Conservation (phyloP, 1,140 invertebrate genomes). For the Periplaneta americana region DNA sequence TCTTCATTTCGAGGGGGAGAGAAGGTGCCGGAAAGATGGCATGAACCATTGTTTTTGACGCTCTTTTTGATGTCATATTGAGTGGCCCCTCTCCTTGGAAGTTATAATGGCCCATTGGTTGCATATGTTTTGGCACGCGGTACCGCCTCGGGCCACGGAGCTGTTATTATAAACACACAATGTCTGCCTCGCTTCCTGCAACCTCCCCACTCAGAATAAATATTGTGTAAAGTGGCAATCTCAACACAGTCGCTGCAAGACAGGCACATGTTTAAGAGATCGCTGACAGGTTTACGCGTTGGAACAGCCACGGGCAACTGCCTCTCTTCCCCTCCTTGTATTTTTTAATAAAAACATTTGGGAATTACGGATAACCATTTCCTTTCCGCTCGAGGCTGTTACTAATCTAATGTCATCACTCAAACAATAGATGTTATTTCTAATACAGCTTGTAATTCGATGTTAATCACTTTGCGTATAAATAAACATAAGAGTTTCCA, state of each 20-base stretch:
- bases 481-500: neutral
- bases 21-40: slow-evolving; percentile 1
- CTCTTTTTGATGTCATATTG: slow-evolving; percentile 11
- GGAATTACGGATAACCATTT: neutral
- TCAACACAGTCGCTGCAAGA: neutral
- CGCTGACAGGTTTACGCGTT: neutral
- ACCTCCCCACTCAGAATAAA: neutral
- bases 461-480: neutral
- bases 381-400: neutral
- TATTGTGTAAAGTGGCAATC: neutral
- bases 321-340: neutral
- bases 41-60: neutral
- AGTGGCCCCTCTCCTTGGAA: slow-evolving; percentile 6
- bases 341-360: neutral
- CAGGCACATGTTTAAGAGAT: neutral
- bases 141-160: neutral
- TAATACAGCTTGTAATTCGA: too few species aligned
- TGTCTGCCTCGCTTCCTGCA: neutral
- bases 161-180: neutral
- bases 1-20: neutral
- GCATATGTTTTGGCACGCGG: neutral
- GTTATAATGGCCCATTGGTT: neutral
- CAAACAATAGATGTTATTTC: too few species aligned
- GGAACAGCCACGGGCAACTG: neutral
- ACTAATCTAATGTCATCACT: neutral